Percentiles rank a stretch among this genome's conserved stretches.
Evolutionary conservation across 1,140 invertebrate species (phyloP).

Genomic region (Glossosoma conforme): DNA sequence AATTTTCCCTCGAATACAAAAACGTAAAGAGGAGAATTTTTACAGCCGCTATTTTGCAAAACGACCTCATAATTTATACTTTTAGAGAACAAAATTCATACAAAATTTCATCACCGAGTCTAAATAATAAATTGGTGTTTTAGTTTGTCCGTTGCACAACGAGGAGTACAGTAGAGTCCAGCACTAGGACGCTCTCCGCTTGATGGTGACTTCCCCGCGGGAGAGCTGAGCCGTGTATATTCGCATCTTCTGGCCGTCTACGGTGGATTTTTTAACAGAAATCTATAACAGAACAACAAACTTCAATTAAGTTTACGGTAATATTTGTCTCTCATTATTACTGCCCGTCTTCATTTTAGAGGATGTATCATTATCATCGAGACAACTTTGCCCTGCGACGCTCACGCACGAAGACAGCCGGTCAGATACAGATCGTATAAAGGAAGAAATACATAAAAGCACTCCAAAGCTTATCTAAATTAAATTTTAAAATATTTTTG

Average conservation of each 20-base stretch:
- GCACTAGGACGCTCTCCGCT: constrained; percentile 62
- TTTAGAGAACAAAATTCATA: too few relatives aligned
- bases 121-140: too few relatives aligned
- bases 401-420: not conserved
- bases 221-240: constrained; percentile 80
- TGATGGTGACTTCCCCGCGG: constrained; percentile 83
- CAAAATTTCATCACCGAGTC: too few relatives aligned
- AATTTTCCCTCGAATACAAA: too few relatives aligned
- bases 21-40: too few relatives aligned
- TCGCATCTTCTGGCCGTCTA: constrained; percentile 69
- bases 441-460: not conserved
- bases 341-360: not conserved
- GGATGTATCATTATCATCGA: not conserved
- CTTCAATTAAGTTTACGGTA: not conserved
- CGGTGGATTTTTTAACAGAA: constrained; percentile 81
- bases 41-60: too few relatives aligned
- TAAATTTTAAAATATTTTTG: not conserved
- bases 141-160: too few relatives aligned
- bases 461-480: not conserved
- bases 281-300: constrained; percentile 58
- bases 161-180: too few relatives aligned
- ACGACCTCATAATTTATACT: too few relatives aligned
- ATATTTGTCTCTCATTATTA: not conserved
- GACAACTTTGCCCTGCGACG: not conserved
- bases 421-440: not conserved